Evolutionary conservation across 2,113 vertebrate genomes (phyloP).

Genomic region (Alosa alosa): DNA sequence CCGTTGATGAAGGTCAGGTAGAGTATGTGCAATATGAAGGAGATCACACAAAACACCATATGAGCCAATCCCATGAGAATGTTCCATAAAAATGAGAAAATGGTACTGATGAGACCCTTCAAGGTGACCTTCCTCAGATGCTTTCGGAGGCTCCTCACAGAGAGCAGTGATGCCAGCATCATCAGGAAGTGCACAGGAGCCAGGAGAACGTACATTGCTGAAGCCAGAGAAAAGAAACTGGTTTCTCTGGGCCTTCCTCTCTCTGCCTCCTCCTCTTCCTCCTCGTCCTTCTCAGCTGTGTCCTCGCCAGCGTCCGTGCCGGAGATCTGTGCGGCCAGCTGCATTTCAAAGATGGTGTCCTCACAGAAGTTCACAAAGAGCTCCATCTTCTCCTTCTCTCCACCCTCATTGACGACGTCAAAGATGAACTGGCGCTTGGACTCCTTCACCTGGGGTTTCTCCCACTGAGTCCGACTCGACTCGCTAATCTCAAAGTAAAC

Average conservation of each 20-base stretch:
- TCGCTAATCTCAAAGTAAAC: slow-evolving; percentile 97
- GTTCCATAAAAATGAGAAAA: slow-evolving; percentile 71
- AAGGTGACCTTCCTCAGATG: slow-evolving; percentile 83
- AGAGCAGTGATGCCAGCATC: slow-evolving; percentile 76
- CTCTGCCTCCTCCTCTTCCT: slow-evolving; percentile 67
- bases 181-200: slow-evolving; percentile 73
- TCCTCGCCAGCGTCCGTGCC: slow-evolving; percentile 75
- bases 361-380: slow-evolving; percentile 97
- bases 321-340: slow-evolving; percentile 90
- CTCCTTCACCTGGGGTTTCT: slow-evolving; percentile 96
- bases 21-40: slow-evolving; percentile 75
- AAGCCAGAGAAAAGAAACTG: slow-evolving; percentile 69
- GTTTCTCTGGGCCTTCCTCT: slow-evolving; percentile 62
- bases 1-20: slow-evolving; percentile 81
- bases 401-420: slow-evolving; percentile 89
- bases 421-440: slow-evolving; percentile 97
- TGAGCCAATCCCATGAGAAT: slow-evolving; percentile 68
- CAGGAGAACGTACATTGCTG: slow-evolving; percentile 68
- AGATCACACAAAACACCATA: slow-evolving; percentile 65
- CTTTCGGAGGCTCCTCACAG: slow-evolving; percentile 80
- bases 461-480: slow-evolving; percentile 93
- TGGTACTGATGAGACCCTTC: slow-evolving; percentile 73
- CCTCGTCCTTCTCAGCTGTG: slow-evolving; percentile 69
- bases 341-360: slow-evolving; percentile 98
- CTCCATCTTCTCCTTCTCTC: slow-evolving; percentile 97